Percentiles rank a stretch among this genome's conserved stretches.
phyloP scores from a whole-genome alignment of 2,113 vertebrate genomes.

The Myotis brandtii region DNA sequence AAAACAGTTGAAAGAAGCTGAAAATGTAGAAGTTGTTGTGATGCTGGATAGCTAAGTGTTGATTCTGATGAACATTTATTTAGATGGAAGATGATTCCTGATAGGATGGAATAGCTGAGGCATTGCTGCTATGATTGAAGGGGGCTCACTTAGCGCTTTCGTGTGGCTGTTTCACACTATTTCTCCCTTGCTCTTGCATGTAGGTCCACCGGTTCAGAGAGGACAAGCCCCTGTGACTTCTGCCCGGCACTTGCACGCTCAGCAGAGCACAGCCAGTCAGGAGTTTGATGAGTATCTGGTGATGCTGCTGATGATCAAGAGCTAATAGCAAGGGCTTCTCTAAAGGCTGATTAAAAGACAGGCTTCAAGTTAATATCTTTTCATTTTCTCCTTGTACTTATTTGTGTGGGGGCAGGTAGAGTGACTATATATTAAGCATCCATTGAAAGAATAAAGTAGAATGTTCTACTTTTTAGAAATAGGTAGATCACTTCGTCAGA shows the following conservation, averaged over 20 bases:
- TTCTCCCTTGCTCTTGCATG: not conserved
- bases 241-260: not conserved
- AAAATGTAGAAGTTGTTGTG: not conserved
- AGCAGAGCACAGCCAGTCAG: not conserved
- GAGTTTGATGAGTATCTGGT: not conserved
- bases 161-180: not conserved
- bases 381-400: not conserved
- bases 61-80: not conserved
- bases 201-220: not conserved
- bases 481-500: constrained; percentile 13
- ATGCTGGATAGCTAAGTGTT: not conserved
- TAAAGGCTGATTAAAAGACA: not conserved
- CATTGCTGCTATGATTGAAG: not conserved
- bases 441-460: constrained; percentile 9
- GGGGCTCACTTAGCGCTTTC: not conserved
- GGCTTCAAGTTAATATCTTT: not conserved
- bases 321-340: not conserved
- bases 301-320: not conserved
- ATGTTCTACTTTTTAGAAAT: not conserved
- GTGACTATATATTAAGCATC: not conserved
- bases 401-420: not conserved
- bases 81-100: not conserved
- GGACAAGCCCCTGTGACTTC: not conserved
- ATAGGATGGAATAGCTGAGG: not conserved
- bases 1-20: not conserved